Conservation (phyloP, 2,113 vertebrate species). For the Vulpes ferrilata region DNA sequence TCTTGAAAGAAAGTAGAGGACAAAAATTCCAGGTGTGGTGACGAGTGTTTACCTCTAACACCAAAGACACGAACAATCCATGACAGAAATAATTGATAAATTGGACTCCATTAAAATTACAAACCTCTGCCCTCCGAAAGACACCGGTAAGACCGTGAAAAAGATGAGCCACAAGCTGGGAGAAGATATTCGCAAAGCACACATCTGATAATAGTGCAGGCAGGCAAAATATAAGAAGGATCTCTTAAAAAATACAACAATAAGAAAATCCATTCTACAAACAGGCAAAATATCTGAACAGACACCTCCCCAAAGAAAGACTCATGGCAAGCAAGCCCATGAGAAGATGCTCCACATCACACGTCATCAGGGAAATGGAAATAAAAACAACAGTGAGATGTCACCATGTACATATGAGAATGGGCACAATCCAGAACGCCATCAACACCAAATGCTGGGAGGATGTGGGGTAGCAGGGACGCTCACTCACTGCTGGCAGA, state of each 20-base stretch:
- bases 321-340: fast-evolving
- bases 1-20: not conserved
- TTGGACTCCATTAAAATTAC: not conserved
- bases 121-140: not conserved
- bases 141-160: not conserved
- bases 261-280: not conserved
- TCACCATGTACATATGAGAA: not conserved
- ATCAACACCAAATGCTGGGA: fast-evolving
- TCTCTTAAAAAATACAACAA: not conserved
- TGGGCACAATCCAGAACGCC: not conserved
- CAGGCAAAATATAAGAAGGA: not conserved
- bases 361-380: fast-evolving
- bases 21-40: not conserved
- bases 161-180: not conserved
- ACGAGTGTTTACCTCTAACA: not conserved
- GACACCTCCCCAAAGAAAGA: not conserved
- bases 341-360: fast-evolving
- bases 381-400: not conserved
- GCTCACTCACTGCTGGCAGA: fast-evolving
- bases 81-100: not conserved
- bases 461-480: fast-evolving
- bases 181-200: not conserved
- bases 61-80: not conserved
- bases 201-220: not conserved
- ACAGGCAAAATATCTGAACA: not conserved